phyloP scores from a whole-genome alignment of 2,797 vertebrate genomes.

The Acridotheres tristis region DNA sequence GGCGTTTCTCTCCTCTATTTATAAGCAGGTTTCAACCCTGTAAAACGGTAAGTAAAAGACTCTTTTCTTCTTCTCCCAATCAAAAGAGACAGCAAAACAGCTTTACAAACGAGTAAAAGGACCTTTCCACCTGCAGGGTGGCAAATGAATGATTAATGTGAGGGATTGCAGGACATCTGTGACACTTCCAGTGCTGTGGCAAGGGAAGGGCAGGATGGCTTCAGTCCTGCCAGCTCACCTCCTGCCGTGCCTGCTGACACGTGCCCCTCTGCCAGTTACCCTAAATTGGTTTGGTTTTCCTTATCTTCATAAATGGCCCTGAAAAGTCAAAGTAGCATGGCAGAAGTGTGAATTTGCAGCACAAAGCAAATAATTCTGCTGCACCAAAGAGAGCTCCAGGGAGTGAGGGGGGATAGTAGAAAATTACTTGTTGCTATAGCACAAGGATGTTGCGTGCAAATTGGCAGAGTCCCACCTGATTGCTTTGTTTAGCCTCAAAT shows the following conservation, averaged over 20 bases:
- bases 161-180: constrained; percentile 1
- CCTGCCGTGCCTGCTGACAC: background rate
- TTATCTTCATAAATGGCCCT: background rate
- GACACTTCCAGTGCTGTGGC: background rate
- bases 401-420: background rate
- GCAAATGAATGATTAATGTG: constrained; percentile 23
- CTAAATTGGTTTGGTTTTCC: background rate
- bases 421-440: constrained; percentile 49
- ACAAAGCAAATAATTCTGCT: background rate
- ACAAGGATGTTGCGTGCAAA: background rate
- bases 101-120: background rate
- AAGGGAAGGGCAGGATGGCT: background rate
- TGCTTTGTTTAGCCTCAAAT: constrained; percentile 32
- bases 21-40: background rate
- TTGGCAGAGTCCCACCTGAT: background rate
- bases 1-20: background rate
- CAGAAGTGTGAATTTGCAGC: constrained; percentile 29
- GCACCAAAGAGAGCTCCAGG: background rate
- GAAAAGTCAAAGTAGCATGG: background rate
- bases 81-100: background rate
- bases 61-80: background rate
- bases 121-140: background rate
- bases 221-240: background rate
- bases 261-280: background rate
- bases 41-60: background rate